Evolutionary conservation across 2,113 vertebrate species (phyloP), one percentile per base, ranked within the genome.

Genomic region (Phylloscopus whistleri): DNA sequence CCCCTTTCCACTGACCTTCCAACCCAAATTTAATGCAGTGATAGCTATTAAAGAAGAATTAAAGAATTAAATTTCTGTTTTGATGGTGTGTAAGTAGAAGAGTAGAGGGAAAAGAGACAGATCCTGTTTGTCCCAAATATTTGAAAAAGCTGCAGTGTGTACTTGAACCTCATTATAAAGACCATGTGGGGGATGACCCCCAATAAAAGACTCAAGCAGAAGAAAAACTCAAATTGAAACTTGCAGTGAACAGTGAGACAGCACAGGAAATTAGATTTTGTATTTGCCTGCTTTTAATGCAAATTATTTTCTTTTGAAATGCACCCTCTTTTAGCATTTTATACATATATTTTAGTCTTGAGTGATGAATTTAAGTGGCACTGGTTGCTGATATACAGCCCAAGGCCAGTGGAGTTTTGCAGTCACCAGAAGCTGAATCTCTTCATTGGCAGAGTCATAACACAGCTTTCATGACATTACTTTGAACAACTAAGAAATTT

Each of bases 61-160:
- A 60, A 58, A 64, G 66, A 89, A 93, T 77, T 69, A 84, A 52
- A 77, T 82, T 93, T 94, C 44, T 89, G 33, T 68, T 94, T 93
- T 79, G 77, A 60, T 64, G 30, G 64, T 78, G 8, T n/a, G 27
- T 68, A n/a, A 21, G 62, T 84, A 41, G 60, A 67, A 89, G 33
- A 84, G 31, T 35, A 85, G 53, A 78, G 10, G 28, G 46, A 76
- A 69, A 31, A 67, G 23, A 70, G 22, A n/a, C 10, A 63, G 30
- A 75, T 58, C 17, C 56, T 48, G 6, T 33, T 43, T 68, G 31
- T 79, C 33, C 16, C 30, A 35, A 73, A 89, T 24, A 8, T 4
- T 48, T 23, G 30, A 63, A 75, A 91, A 90, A 87, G 15, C 22
- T 79, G 19, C 10, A 41, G 13, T 13, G 22, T 85, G 16, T 53